These are phyloP conservation scores for Montifringilla adamsi DNA, from an alignment of 2,113 vertebrate genomes.

Conservation along the genomic window DNA sequence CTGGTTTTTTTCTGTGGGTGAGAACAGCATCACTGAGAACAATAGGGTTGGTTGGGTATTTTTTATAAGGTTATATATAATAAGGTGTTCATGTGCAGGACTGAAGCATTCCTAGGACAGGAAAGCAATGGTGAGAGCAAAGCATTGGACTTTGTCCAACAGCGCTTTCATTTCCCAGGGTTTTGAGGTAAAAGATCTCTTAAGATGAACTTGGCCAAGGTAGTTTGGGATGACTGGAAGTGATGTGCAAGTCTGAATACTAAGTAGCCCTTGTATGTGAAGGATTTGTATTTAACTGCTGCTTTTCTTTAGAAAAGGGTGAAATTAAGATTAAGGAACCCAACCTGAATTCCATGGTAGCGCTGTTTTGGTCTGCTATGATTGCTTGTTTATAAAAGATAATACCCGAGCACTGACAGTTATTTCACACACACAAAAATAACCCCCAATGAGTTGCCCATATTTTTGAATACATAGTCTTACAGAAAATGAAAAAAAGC, in stretches of 20 bases:
- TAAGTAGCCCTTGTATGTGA: rapidly evolving
- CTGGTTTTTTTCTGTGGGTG: background rate
- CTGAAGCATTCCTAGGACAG: background rate
- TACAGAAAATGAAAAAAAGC: background rate
- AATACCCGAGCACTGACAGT: background rate
- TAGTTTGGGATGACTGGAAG: background rate
- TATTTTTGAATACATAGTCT: background rate
- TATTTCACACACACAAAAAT: background rate
- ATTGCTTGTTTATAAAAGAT: background rate
- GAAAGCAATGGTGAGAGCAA: background rate
- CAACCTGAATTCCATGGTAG: background rate
- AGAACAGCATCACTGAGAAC: background rate
- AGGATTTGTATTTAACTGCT: background rate
- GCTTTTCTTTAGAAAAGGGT: background rate
- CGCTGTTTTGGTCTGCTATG: background rate
- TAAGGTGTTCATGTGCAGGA: background rate
- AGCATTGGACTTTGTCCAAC: background rate
- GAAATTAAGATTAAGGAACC: background rate
- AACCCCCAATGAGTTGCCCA: background rate
- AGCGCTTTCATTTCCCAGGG: background rate
- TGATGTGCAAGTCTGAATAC: background rate
- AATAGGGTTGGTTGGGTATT: background rate
- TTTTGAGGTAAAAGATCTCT: background rate
- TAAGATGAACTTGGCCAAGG: background rate
- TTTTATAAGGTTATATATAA: background rate